These are phyloP conservation scores for Todiramphus chloris DNA, from an alignment of 2,113 vertebrate genomes.

Conservation along the genomic window DNA sequence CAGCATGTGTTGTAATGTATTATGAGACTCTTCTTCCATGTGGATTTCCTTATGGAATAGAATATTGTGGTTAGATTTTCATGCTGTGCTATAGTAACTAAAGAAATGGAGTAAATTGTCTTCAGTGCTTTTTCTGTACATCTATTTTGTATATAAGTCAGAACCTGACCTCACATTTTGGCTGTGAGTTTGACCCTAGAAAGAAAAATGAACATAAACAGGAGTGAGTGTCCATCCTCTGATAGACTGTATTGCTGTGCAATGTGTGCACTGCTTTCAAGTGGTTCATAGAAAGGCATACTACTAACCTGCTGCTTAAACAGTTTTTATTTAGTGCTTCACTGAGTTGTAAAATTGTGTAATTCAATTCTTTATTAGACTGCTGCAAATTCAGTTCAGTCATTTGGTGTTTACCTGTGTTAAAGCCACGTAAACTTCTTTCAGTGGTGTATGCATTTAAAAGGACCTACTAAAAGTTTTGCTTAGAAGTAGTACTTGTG, in stretches of 20 bases:
- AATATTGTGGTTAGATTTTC: neutral
- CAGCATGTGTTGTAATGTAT: neutral
- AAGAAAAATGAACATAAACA: neutral
- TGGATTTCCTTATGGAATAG: neutral
- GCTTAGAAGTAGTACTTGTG: neutral
- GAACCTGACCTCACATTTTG: neutral
- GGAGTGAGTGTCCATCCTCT: neutral
- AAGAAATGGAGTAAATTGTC: neutral
- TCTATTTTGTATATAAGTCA: neutral
- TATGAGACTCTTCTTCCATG: neutral
- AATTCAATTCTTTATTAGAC: neutral
- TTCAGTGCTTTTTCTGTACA: neutral
- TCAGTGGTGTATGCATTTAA: neutral
- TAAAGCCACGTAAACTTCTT: neutral
- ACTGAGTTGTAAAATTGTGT: neutral
- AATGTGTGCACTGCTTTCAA: neutral
- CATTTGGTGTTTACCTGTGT: neutral
- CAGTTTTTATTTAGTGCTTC: neutral
- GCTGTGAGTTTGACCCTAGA: neutral
- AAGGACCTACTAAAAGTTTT: neutral
- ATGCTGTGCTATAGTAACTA: neutral
- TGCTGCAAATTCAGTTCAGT: neutral
- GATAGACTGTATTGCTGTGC: neutral
- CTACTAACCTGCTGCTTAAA: neutral
- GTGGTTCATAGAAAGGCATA: neutral